Conservation (phyloP, 2,888 invertebrate genomes). For the Chironomus riparius region DNA sequence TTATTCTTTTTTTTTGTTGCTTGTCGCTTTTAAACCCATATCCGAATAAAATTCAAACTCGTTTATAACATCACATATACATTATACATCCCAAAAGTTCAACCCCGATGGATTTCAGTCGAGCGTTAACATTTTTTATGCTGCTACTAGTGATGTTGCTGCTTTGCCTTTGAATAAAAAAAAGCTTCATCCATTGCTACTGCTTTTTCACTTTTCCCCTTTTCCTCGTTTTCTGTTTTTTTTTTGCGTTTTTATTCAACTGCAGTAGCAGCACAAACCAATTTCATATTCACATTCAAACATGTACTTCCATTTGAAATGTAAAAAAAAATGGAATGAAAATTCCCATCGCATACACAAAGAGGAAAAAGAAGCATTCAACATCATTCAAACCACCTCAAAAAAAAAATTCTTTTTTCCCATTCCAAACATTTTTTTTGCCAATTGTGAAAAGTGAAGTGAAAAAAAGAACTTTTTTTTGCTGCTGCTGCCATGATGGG, state of each 20-base stretch:
- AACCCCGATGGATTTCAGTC: slow-evolving; percentile 6
- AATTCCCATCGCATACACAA: neutral
- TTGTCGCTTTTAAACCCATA: neutral
- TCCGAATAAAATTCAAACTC: neutral
- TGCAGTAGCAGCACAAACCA: slow-evolving; percentile 10
- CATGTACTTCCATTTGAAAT: neutral
- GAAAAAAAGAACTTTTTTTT: neutral
- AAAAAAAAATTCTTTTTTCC: neutral
- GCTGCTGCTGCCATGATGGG: neutral
- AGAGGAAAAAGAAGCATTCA: neutral
- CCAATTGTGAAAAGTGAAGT: slow-evolving; percentile 11
- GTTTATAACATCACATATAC: neutral
- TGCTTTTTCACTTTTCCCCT: neutral
- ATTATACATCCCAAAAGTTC: neutral
- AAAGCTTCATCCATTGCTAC: neutral
- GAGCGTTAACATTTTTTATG: slow-evolving; percentile 22
- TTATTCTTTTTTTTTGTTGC: neutral
- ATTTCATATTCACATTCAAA: slow-evolving; percentile 24
- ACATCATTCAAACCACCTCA: neutral
- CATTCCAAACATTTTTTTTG: neutral
- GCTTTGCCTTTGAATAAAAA: neutral
- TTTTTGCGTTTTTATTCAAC: neutral
- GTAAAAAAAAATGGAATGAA: neutral
- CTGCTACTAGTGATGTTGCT: neutral
- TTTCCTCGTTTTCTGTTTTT: neutral